A percentile compares a stretch with the other conserved stretches of the same genome.
phyloP scores from a whole-genome alignment of 2,888 invertebrate genomes.

The Scaptomyza polygonia region DNA sequence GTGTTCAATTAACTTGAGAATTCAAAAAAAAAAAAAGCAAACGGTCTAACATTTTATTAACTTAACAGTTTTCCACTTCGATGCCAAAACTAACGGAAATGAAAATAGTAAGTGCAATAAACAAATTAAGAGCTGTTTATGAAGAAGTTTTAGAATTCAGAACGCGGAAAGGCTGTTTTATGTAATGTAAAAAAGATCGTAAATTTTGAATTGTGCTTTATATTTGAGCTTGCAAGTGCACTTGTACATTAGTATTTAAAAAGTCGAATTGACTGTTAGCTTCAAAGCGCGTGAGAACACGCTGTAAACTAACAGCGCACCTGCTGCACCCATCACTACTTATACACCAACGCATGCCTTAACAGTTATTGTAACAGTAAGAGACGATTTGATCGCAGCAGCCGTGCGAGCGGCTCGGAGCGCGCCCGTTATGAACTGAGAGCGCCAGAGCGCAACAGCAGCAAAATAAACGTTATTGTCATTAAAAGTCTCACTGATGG shows the following conservation, averaged over 20 bases:
- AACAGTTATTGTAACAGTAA: conserved; percentile 39
- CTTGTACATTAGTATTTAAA: not conserved
- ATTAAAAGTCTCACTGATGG: conserved; percentile 61
- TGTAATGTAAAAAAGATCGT: too few species aligned
- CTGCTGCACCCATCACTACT: conserved; percentile 39
- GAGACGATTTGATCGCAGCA: conserved; percentile 49
- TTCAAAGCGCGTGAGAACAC: conserved; percentile 9
- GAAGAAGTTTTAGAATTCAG: too few species aligned
- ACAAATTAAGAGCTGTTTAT: not conserved
- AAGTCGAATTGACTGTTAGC: not conserved
- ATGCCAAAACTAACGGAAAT: not conserved
- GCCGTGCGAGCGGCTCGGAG: conserved; percentile 44
- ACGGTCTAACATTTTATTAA: not conserved
- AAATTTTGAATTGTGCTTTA: too few species aligned
- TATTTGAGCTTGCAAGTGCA: too few species aligned
- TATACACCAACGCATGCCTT: conserved; percentile 18
- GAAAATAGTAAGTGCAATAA: not conserved
- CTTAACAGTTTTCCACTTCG: not conserved
- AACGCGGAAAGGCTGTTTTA: too few species aligned
- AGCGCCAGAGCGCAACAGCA: conserved; percentile 36
- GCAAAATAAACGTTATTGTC: conserved; percentile 58
- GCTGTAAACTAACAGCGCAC: conserved; percentile 56
- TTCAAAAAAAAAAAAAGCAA: not conserved
- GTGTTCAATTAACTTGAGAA: not conserved
- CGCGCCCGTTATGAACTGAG: conserved; percentile 43